Evolutionary conservation across 2,888 invertebrate genomes (phyloP), one percentile per base, ranked within the genome.

Genomic region (Ptychoptera albimana): DNA sequence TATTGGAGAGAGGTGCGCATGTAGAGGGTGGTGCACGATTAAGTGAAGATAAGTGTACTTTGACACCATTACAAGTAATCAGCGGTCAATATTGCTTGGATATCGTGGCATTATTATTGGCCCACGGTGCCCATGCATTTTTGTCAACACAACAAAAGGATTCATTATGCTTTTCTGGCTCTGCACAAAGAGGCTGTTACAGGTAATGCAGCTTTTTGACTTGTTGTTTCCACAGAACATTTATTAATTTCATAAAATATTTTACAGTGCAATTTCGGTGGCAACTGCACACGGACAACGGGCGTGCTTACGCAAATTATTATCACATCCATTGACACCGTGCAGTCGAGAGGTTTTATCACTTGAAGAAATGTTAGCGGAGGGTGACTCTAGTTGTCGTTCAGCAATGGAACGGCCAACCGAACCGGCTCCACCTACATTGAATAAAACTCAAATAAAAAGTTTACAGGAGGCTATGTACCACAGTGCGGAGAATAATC

Each of bases 381-480:
- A 91, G 66, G 88, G 87, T 37, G 79, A 75, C 34, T 57, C 57
- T 51, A 49, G 55, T 51, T 50, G 55, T 46, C 52, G 65, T 51
- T 57, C 45, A 57, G 43, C 61, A 60, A 42, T 49, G 52, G 47
- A 54, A 53, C 60, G 51, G 50, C 61, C 49, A 63, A 60, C 60
- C 52, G 65, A 57, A 55, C 60, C 61, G 13, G 54, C 60, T 37
- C 59, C 57, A 50, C 59, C 57, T 49, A 59, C 60, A 46, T 72
- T 86, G 57, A 85, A 77, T 52, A 89, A 89, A 65, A 73, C 77
- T 31, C 88, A 91, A 66, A 79, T 83, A 51, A 80, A 87, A 53
- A 80, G 84, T 37, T 68, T 91, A 46, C 88, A 91, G 58, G 91
- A 92, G 63, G 89, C 92, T 15, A 86, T 93, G 86, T 93, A 92